A percentile compares a stretch with the other conserved stretches of the same genome.
Conservation (phyloP, 2,113 vertebrate species). For the Zosterops lateralis region DNA sequence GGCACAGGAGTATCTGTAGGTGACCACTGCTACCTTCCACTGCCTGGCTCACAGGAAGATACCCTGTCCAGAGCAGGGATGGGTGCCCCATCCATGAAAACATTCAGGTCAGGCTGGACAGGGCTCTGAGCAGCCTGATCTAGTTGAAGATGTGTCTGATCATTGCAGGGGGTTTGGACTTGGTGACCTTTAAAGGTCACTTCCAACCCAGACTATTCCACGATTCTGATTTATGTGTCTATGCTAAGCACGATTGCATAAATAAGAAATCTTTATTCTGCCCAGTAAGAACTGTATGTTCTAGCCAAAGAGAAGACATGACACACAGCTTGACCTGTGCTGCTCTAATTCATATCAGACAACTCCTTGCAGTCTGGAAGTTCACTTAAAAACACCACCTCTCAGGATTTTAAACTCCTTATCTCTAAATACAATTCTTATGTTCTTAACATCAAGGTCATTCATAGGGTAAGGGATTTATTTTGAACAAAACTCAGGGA, state of each 20-base stretch:
- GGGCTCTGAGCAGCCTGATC: not conserved
- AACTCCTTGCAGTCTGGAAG: not conserved
- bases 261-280: not conserved
- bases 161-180: not conserved
- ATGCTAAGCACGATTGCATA: not conserved
- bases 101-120: not conserved
- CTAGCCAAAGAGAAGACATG: not conserved
- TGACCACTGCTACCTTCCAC: not conserved
- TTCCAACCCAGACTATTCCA: not conserved
- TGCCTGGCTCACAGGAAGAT: not conserved
- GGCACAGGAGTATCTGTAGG: not conserved
- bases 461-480: not conserved
- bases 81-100: not conserved
- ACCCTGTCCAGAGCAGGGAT: not conserved
- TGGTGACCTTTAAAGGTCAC: not conserved
- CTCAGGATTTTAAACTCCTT: not conserved
- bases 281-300: not conserved
- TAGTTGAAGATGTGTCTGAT: not conserved
- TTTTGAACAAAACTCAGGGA: not conserved
- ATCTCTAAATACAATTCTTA: not conserved
- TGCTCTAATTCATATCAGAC: not conserved
- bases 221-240: not conserved
- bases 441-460: not conserved
- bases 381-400: not conserved
- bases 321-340: not conserved